A percentile compares a stretch with the other conserved stretches of the same genome.
These are phyloP conservation scores for Girardia tigrina DNA, from an alignment of 2,888 invertebrate species.

Conservation along the genomic window DNA sequence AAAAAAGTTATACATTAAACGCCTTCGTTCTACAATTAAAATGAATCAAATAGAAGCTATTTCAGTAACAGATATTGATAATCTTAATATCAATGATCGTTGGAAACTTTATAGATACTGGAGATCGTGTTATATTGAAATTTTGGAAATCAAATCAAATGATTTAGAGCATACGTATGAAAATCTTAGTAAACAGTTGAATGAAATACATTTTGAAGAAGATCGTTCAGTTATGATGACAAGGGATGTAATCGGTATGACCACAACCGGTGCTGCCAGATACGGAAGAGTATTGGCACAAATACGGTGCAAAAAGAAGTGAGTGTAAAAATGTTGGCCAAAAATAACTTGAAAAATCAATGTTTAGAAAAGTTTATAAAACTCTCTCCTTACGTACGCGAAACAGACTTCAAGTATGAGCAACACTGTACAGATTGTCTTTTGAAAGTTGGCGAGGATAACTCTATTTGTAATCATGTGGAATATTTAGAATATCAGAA, in stretches of 20 bases:
- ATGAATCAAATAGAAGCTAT: conserved; percentile 40
- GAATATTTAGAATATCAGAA: conserved; percentile 49
- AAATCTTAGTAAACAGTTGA: background rate
- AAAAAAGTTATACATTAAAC: background rate
- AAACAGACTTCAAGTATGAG: conserved; percentile 4
- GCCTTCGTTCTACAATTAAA: conserved; percentile 36
- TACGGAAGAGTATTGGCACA: conserved; percentile 42
- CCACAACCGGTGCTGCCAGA: conserved; percentile 45
- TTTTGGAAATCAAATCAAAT: background rate
- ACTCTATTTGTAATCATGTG: conserved; percentile 42
- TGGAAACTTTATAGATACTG: conserved; percentile 52
- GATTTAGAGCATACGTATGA: conserved; percentile 36
- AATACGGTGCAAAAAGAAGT: conserved; percentile 48
- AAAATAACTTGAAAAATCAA: conserved; percentile 52
- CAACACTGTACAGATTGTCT: conserved; percentile 24
- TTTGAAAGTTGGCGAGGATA: conserved; percentile 36
- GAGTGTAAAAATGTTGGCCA: conserved; percentile 63
- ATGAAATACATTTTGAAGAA: conserved; percentile 26
- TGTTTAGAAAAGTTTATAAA: conserved; percentile 40
- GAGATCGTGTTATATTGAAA: conserved; percentile 39
- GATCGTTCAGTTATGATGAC: conserved; percentile 39
- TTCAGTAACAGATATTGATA: conserved; percentile 40
- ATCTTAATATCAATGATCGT: conserved; percentile 42
- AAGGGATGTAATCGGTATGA: conserved; percentile 46
- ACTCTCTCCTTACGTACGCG: conserved; percentile 38